These are phyloP conservation scores for Euleptes europaea DNA, from an alignment of 2,113 vertebrate genomes.

Conservation along the genomic window DNA sequence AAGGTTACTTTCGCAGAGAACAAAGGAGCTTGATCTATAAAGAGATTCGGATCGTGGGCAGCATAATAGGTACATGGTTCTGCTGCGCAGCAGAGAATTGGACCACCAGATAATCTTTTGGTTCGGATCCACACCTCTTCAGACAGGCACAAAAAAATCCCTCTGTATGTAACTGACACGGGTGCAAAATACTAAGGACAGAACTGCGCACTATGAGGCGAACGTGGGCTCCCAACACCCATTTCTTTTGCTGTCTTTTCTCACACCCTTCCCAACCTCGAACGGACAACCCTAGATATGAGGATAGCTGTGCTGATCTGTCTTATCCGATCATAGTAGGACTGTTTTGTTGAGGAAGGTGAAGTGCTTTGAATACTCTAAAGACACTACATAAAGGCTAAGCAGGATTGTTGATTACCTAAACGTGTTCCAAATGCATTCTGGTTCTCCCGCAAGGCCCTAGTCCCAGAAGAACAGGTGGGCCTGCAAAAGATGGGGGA, in stretches of 20 bases:
- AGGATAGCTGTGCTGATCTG: background rate
- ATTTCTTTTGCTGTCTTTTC: too few species aligned
- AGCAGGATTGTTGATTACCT: background rate
- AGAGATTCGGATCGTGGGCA: background rate
- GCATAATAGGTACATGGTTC: background rate
- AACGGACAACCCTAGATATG: too few species aligned
- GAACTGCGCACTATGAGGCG: background rate
- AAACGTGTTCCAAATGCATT: background rate
- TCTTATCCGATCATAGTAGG: background rate
- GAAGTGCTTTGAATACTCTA: background rate
- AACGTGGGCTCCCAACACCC: background rate
- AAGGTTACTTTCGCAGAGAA: background rate
- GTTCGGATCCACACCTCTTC: background rate
- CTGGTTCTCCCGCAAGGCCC: background rate
- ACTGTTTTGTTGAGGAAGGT: background rate
- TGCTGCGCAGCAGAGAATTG: background rate
- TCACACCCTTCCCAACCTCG: too few species aligned
- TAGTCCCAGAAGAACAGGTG: background rate
- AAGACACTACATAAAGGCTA: background rate
- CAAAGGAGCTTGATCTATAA: background rate
- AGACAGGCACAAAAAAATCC: background rate
- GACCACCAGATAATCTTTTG: background rate
- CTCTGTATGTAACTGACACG: background rate
- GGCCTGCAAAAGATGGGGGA: background rate
- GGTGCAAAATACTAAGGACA: background rate